phyloP scores from a whole-genome alignment of 2,113 vertebrate species.

The Litocranius walleri region DNA sequence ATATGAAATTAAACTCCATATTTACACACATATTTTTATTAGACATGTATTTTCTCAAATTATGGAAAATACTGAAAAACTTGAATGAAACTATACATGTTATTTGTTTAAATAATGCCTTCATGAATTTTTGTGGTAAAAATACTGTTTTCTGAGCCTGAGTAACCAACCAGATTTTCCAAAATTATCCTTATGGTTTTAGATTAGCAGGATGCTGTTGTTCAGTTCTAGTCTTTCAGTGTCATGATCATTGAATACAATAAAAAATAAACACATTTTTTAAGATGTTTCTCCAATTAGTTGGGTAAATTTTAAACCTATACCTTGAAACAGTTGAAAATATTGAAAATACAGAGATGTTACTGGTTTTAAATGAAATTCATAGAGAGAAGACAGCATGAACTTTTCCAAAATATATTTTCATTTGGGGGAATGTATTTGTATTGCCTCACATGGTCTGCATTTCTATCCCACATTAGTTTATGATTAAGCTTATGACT shows the following conservation, averaged over 20 bases:
- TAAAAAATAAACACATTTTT: background rate
- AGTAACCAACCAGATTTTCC: background rate
- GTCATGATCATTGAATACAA: background rate
- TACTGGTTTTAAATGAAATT: background rate
- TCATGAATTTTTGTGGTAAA: background rate
- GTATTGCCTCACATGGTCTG: background rate
- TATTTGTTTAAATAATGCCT: background rate
- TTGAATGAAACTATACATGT: background rate
- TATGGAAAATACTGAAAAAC: slow-evolving; percentile 57
- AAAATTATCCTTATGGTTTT: background rate
- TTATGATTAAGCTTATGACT: background rate
- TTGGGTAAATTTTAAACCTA: background rate
- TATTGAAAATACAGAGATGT: background rate
- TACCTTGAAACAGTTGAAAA: background rate
- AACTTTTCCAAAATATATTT: background rate
- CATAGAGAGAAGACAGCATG: background rate
- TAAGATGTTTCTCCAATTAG: background rate
- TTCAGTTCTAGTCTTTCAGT: background rate
- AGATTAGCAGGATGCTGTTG: background rate
- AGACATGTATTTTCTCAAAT: slow-evolving; percentile 54
- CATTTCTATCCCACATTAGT: background rate
- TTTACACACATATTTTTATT: slow-evolving; percentile 59
- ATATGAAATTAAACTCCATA: slow-evolving; percentile 58
- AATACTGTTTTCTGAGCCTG: background rate
- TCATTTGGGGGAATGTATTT: background rate